These are phyloP conservation scores for Chaetura pelagica DNA, from an alignment of 2,113 vertebrate genomes.

Conservation along the genomic window DNA sequence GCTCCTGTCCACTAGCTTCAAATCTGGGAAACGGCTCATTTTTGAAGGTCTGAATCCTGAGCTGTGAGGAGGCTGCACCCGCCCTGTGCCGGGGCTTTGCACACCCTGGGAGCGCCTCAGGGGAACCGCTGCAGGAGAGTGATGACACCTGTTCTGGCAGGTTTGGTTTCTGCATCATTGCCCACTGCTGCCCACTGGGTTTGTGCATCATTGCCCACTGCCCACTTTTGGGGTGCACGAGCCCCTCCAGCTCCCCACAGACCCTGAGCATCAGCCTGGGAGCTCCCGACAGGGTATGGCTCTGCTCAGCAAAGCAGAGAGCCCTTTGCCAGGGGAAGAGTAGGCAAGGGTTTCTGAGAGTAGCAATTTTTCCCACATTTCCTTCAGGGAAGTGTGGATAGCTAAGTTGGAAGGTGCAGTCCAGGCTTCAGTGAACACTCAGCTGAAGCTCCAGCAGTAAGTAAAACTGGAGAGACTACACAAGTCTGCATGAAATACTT, in stretches of 20 bases:
- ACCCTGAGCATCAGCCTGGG: background rate
- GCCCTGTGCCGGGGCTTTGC: background rate
- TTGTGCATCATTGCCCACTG: background rate
- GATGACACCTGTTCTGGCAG: background rate
- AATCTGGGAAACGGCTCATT: background rate
- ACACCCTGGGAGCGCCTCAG: background rate
- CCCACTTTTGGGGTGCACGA: accelerated
- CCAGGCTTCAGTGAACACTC: background rate
- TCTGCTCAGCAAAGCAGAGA: background rate
- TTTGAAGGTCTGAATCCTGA: background rate
- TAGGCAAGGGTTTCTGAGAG: background rate
- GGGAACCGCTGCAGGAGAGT: accelerated
- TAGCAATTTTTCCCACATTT: background rate
- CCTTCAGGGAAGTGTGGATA: background rate
- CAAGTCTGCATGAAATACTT: background rate
- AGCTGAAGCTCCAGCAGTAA: background rate
- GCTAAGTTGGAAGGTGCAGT: background rate
- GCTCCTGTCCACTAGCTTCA: background rate
- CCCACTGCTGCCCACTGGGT: background rate
- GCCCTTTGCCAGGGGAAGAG: background rate
- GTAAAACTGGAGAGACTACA: background rate
- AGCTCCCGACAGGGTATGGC: accelerated
- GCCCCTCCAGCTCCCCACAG: background rate
- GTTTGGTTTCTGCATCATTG: background rate
- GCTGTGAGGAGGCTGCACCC: accelerated